Conservation (phyloP, 2,113 vertebrate genomes). For the Ginglymostoma cirratum region DNA sequence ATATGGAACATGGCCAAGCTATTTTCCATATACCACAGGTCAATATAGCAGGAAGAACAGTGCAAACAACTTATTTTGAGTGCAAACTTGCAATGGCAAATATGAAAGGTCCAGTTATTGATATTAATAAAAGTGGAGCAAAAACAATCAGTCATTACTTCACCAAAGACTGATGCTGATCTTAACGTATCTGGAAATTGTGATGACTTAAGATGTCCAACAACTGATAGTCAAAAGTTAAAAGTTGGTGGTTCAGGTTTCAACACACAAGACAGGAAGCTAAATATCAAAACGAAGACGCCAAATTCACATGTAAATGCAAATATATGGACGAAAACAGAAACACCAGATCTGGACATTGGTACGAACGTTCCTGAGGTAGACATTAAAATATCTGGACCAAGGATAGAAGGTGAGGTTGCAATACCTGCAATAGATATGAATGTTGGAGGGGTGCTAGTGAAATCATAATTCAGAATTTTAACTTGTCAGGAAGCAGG, state of each 20-base stretch:
- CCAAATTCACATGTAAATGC: neutral
- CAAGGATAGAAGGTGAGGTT: slow-evolving; percentile 45
- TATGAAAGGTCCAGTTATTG: slow-evolving; percentile 40
- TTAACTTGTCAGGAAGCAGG: slow-evolving; percentile 44
- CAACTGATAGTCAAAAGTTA: slow-evolving; percentile 28
- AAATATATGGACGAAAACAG: slow-evolving; percentile 43
- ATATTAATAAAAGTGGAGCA: neutral
- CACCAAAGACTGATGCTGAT: slow-evolving; percentile 45
- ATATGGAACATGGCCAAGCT: neutral
- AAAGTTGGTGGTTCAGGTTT: slow-evolving; percentile 32
- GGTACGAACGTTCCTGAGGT: slow-evolving; percentile 39
- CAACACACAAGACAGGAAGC: neutral
- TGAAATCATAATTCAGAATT: slow-evolving; percentile 46
- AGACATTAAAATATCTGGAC: slow-evolving; percentile 42
- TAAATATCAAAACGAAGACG: slow-evolving; percentile 39
- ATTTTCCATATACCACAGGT: neutral
- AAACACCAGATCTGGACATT: slow-evolving; percentile 38
- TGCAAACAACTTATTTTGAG: neutral
- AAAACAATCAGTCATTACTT: slow-evolving; percentile 23
- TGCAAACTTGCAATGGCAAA: neutral
- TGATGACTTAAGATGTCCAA: slow-evolving; percentile 18
- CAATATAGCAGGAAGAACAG: neutral
- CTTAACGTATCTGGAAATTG: slow-evolving; percentile 14
- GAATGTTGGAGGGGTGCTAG: slow-evolving; percentile 30
- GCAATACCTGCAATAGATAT: slow-evolving; percentile 41